Percentiles rank a stretch among this genome's conserved stretches.
Evolutionary conservation across 2,113 vertebrate genomes (phyloP).

Genomic region (Chaetodon trifascialis): DNA sequence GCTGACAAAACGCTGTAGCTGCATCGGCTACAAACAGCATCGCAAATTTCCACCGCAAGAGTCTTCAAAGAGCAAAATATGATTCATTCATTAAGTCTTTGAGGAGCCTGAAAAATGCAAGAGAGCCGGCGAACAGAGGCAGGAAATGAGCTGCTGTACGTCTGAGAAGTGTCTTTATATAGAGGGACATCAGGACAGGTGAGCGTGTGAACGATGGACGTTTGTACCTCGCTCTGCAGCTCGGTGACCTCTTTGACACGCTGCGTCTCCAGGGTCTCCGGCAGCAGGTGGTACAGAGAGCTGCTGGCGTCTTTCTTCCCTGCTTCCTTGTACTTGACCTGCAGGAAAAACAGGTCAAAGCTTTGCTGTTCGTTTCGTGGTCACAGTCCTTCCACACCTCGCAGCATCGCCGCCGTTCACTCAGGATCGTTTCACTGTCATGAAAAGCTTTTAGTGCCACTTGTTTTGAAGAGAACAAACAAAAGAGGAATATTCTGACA

Average conservation of each 20-base stretch:
- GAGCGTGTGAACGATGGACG: conserved; percentile 23
- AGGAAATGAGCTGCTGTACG: no score
- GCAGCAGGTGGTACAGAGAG: conserved; percentile 88
- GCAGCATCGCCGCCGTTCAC: no score
- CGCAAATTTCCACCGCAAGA: background rate
- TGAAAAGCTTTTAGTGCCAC: background rate
- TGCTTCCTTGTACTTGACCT: conserved; percentile 89
- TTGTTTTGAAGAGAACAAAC: background rate
- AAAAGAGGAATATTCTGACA: background rate
- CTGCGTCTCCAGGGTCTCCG: conserved; percentile 90
- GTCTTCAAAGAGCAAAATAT: conserved; percentile 3
- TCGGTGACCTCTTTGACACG: conserved; percentile 86
- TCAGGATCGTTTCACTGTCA: background rate
- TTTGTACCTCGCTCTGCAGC: conserved; percentile 87
- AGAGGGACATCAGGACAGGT: no score
- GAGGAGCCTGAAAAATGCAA: background rate
- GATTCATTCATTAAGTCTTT: conserved; percentile 17
- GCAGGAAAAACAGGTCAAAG: background rate
- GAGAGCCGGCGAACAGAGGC: no score
- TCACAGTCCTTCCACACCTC: background rate
- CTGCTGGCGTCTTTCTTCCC: conserved; percentile 85
- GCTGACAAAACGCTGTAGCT: background rate
- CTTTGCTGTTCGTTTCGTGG: background rate
- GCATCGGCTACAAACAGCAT: conserved; percentile 17
- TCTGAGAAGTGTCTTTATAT: no score